These are phyloP conservation scores for Petroica traversi DNA, from an alignment of 2,113 vertebrate species.

Conservation along the genomic window DNA sequence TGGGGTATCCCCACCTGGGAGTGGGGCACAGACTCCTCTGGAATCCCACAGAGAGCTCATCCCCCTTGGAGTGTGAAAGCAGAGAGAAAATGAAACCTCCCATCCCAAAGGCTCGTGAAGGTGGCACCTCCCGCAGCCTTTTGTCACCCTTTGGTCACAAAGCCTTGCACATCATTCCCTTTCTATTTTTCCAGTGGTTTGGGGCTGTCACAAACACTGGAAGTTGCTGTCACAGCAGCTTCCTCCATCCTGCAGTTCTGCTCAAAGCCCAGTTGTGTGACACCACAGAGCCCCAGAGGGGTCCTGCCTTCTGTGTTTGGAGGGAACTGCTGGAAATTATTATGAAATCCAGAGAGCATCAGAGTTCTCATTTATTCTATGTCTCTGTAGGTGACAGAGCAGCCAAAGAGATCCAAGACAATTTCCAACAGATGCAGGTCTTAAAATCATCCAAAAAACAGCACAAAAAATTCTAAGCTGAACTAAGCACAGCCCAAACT, in stretches of 20 bases:
- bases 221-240: background rate
- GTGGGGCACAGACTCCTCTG: no score
- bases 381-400: background rate
- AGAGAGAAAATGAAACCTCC: background rate
- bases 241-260: background rate
- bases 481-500: background rate
- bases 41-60: background rate
- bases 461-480: background rate
- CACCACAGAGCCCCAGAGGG: fast-evolving
- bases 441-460: background rate
- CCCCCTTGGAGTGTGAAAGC: background rate
- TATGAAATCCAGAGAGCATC: background rate
- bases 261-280: background rate
- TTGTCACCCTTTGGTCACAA: fast-evolving
- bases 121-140: no score
- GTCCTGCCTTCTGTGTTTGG: background rate
- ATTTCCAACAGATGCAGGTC: background rate
- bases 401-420: background rate
- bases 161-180: background rate
- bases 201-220: background rate
- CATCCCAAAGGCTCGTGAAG: background rate
- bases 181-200: background rate
- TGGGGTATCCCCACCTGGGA: background rate
- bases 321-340: background rate
- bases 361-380: background rate